Evolutionary conservation across 1,140 invertebrate species (phyloP).

Genomic region (Mizuhopecten yessoensis): DNA sequence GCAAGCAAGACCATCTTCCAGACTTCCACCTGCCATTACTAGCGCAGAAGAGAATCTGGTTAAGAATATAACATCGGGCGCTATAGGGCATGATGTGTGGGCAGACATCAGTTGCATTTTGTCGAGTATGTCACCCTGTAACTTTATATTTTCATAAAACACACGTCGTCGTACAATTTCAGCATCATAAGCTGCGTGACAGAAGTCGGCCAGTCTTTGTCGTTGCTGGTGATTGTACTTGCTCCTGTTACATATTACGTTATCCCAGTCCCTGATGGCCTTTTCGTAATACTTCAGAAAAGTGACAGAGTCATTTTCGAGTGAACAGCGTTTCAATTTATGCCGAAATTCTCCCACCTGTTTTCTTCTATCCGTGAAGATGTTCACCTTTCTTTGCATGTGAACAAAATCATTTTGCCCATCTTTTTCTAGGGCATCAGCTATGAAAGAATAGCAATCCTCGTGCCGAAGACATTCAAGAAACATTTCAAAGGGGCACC

Average conservation of each 20-base stretch:
- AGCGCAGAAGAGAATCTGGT: not conserved
- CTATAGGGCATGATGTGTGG: not conserved
- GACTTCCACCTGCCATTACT: not conserved
- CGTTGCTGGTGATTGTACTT: constrained; percentile 8
- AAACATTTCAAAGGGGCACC: not conserved
- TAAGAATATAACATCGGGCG: not conserved
- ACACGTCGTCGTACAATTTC: not conserved
- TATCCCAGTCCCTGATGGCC: not conserved
- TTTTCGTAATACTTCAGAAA: not conserved
- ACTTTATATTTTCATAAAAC: not conserved
- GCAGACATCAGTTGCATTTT: not conserved
- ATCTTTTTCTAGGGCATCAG: not conserved
- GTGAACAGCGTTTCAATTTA: constrained; percentile 9
- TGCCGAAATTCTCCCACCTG: constrained; percentile 2
- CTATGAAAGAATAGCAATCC: not conserved
- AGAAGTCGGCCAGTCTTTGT: not conserved
- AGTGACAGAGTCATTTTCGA: not conserved
- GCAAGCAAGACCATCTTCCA: not conserved
- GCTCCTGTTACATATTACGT: not conserved
- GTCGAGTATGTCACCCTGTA: not conserved
- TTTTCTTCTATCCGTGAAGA: not conserved
- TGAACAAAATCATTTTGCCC: not conserved
- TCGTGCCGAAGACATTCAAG: not conserved
- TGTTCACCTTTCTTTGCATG: not conserved
- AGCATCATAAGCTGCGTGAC: constrained; percentile 2